Evolutionary conservation across 2,797 vertebrate species (phyloP).

Genomic region (Anguilla anguilla): DNA sequence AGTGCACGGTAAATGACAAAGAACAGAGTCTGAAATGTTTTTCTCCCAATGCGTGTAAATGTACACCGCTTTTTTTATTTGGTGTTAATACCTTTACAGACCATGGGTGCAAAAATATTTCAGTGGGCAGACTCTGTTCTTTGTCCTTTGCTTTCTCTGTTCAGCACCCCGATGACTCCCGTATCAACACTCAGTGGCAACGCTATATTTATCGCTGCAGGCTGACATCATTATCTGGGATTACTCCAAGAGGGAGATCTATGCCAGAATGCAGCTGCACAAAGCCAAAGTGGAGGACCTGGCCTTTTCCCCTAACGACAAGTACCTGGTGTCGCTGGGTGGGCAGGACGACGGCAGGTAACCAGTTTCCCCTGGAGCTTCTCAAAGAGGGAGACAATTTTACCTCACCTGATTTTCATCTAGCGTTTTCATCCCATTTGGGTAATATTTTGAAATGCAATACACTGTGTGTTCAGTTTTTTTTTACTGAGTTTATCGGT

Average conservation of each 20-base stretch:
- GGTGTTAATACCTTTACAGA: too few relatives aligned
- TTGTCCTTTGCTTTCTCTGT: not conserved
- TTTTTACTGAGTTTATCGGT: too few relatives aligned
- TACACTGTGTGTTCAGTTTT: not conserved
- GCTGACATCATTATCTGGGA: slow-evolving; percentile 88
- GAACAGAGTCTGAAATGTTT: not conserved
- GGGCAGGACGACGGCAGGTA: slow-evolving; percentile 90
- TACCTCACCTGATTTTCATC: not conserved
- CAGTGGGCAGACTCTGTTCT: not conserved
- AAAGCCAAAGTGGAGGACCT: slow-evolving; percentile 85
- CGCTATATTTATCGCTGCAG: slow-evolving; percentile 57
- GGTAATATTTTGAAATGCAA: not conserved
- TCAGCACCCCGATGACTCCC: not conserved
- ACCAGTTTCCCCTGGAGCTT: not conserved
- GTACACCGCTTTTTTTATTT: not conserved
- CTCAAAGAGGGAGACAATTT: not conserved
- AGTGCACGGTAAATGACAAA: not conserved
- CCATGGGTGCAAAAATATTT: not conserved
- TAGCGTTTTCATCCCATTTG: not conserved
- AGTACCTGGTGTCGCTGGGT: slow-evolving; percentile 86
- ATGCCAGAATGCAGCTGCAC: slow-evolving; percentile 80
- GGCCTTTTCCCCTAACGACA: slow-evolving; percentile 83
- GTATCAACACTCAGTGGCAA: not conserved
- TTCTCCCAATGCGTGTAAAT: not conserved
- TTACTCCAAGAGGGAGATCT: slow-evolving; percentile 68